phyloP scores from a whole-genome alignment of 2,113 vertebrate species.

The Chlorocebus sabaeus region DNA sequence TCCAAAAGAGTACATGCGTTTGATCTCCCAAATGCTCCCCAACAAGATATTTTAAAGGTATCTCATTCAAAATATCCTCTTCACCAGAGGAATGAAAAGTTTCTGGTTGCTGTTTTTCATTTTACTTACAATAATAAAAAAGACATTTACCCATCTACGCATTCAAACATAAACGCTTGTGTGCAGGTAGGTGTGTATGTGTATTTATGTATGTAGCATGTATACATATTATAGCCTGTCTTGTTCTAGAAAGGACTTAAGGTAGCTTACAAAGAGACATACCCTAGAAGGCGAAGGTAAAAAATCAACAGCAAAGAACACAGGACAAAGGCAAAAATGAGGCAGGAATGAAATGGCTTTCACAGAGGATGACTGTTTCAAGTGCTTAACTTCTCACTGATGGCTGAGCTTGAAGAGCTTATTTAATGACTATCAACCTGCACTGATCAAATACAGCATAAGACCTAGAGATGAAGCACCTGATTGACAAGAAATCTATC shows the following conservation, averaged over 20 bases:
- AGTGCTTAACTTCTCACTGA: neutral
- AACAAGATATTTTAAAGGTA: neutral
- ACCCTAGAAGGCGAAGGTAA: neutral
- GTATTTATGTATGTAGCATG: neutral
- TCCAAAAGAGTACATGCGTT: neutral
- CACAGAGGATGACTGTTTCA: neutral
- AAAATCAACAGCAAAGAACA: neutral
- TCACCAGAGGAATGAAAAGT: neutral
- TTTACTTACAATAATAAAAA: slow-evolving; percentile 10
- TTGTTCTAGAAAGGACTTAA: neutral
- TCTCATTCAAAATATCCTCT: slow-evolving; percentile 22
- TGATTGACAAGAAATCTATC: slow-evolving; percentile 48
- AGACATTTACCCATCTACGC: neutral
- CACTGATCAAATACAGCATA: slow-evolving; percentile 29
- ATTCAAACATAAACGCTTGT: neutral
- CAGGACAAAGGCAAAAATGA: slow-evolving; percentile 27
- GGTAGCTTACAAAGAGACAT: neutral
- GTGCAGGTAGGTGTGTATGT: fast-evolving
- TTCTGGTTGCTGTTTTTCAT: neutral
- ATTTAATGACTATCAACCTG: neutral
- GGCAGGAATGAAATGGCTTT: neutral
- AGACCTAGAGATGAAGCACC: slow-evolving; percentile 33
- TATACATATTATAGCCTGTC: neutral
- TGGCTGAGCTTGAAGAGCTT: neutral
- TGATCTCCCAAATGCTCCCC: neutral